Evolutionary conservation across 2,797 vertebrate genomes (phyloP).

Genomic region (Tragelaphus oryx): DNA sequence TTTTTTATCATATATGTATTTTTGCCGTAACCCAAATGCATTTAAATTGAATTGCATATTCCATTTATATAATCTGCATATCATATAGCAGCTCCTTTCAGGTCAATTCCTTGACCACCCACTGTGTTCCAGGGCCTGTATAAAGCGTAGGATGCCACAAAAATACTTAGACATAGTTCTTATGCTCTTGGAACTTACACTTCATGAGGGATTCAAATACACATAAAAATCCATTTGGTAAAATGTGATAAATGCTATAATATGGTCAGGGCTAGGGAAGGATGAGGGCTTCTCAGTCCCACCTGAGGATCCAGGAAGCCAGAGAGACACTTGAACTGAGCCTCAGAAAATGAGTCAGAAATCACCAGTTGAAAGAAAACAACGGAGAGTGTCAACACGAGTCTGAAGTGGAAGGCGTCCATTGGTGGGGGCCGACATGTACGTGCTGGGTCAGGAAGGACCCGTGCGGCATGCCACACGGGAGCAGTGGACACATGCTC

Average conservation of each 20-base stretch:
- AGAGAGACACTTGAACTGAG: neutral
- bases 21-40: neutral
- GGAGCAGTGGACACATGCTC: neutral
- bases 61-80: neutral
- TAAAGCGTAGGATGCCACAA: neutral
- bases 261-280: neutral
- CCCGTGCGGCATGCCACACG: neutral
- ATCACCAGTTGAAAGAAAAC: neutral
- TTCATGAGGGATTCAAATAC: neutral
- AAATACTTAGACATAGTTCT: neutral
- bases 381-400: neutral
- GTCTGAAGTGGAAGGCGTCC: neutral
- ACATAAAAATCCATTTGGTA: neutral
- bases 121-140: neutral
- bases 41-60: constrained; percentile 2
- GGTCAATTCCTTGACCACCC: neutral
- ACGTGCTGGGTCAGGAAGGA: neutral
- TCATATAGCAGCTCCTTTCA: neutral
- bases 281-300: neutral
- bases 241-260: neutral
- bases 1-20: neutral
- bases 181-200: neutral
- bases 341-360: neutral
- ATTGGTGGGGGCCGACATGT: neutral
- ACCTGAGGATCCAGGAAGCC: neutral